Evolutionary conservation across 1,140 invertebrate species (phyloP).

Genomic region (Tyrophagus putrescentiae): DNA sequence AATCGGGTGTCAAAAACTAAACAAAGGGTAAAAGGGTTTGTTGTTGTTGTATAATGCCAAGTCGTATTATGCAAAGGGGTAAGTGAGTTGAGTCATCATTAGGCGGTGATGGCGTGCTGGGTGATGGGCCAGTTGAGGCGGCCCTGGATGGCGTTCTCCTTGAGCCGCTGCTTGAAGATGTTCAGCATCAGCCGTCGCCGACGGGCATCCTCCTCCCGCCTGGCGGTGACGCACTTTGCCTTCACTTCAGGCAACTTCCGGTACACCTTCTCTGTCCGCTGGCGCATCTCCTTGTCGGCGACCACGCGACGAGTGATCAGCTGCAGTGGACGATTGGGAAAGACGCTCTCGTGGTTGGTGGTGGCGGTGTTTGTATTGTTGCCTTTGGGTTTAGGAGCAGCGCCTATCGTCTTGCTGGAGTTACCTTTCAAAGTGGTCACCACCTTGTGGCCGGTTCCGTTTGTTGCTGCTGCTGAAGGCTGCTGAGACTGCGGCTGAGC

Average conservation of each 20-base stretch:
- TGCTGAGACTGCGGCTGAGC: neutral
- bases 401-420: neutral
- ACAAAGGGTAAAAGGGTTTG: neutral
- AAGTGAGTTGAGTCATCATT: neutral
- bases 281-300: slow-evolving; percentile 36
- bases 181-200: slow-evolving; percentile 42
- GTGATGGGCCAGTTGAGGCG: slow-evolving; percentile 16
- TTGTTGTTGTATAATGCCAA: neutral
- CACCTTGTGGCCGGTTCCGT: neutral
- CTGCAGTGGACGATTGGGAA: slow-evolving; percentile 10
- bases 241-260: slow-evolving; percentile 36
- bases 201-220: slow-evolving; percentile 36
- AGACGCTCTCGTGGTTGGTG: neutral
- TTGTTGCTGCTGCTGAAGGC: neutral
- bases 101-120: slow-evolving; percentile 3
- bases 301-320: slow-evolving; percentile 28
- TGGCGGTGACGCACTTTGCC: slow-evolving; percentile 35
- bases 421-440: no score
- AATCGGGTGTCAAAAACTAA: neutral
- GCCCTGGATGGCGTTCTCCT: slow-evolving; percentile 15
- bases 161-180: slow-evolving; percentile 30
- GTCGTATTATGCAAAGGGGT: neutral
- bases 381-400: neutral
- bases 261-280: slow-evolving; percentile 38
- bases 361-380: neutral